Evolutionary conservation across 2,888 invertebrate species (phyloP), one percentile per base, ranked within the genome.

Genomic region (Oscheius sp.): DNA sequence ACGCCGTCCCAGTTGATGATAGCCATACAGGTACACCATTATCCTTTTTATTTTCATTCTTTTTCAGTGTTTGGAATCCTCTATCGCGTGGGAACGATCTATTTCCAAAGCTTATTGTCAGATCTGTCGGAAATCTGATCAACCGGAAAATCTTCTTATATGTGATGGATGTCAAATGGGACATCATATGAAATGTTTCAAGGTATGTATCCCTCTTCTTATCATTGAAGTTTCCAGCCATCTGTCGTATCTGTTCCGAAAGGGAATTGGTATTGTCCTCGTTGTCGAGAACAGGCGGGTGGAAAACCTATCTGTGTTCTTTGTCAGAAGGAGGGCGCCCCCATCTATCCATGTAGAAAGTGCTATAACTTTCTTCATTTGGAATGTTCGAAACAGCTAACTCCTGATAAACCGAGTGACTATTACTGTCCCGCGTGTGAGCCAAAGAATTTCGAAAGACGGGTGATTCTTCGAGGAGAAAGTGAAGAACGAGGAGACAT

Each of bases 111-210:
- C 95, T 1, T 61, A 57, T 8, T 80, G 79, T 88, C 96, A 97
- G 88, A 95, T 97, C 88, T 97, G 97, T 89, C 91, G 93, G 86
- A 92, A 92, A 85, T 96, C 95, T 70, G 95, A 96, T 88, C 94
- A 95, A 85, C 96, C 97, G 87, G 95, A 94, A 80, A 92, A 95
- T 87, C 89, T 97, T 78, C 88, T 97, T 80, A 89, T 97, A 26
- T 97, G 97, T 88, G 97, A 97, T 88, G 94, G 95, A 75, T 97
- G 97, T 88, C 97, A 97, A 88, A 93, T 94, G 87, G 97, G 96
- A 59, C 96, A 95, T 88, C 97, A 97, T 89, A 96, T 95, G 54
- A 96, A 96, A 87, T 97, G 97, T 89, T 96, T 97, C 90, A 94
- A 93, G 88, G 88, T 88, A 26, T n/a, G 22, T 47, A 8, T 47